These are phyloP conservation scores for Dicrostonyx torquatus DNA, from an alignment of 2,797 vertebrate species.

Conservation along the genomic window DNA sequence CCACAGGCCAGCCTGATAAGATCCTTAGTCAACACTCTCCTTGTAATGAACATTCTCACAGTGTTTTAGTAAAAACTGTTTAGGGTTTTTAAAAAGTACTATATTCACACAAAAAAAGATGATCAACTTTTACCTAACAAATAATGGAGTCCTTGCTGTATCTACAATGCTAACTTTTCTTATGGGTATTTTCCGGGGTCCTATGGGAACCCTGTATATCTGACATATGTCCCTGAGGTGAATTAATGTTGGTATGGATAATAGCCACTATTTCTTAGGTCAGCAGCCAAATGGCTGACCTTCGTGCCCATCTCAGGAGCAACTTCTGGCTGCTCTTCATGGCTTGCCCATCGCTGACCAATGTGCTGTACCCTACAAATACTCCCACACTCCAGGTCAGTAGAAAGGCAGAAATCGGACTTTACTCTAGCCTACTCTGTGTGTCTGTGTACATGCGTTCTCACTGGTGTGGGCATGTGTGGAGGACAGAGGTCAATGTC, in stretches of 20 bases:
- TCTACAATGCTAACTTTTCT: neutral
- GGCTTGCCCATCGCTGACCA: neutral
- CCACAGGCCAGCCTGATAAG: neutral
- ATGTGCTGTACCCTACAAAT: neutral
- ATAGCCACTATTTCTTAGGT: neutral
- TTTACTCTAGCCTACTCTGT: neutral
- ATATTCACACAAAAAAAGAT: neutral
- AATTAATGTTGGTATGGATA: neutral
- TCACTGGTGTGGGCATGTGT: neutral
- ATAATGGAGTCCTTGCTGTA: neutral
- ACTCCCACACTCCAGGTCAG: neutral
- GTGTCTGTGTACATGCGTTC: neutral
- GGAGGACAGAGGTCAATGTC: neutral
- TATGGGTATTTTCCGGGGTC: neutral
- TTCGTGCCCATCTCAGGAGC: too few species aligned
- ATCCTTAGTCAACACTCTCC: neutral
- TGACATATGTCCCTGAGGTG: neutral
- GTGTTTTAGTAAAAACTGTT: conserved; percentile 5
- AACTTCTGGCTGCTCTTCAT: neutral
- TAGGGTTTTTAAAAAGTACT: neutral
- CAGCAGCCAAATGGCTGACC: neutral
- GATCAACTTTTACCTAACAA: conserved; percentile 16
- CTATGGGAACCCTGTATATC: neutral
- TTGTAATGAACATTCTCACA: neutral
- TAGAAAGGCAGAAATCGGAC: neutral